phyloP scores from a whole-genome alignment of 2,888 invertebrate species.

The Melanotus villosus region DNA sequence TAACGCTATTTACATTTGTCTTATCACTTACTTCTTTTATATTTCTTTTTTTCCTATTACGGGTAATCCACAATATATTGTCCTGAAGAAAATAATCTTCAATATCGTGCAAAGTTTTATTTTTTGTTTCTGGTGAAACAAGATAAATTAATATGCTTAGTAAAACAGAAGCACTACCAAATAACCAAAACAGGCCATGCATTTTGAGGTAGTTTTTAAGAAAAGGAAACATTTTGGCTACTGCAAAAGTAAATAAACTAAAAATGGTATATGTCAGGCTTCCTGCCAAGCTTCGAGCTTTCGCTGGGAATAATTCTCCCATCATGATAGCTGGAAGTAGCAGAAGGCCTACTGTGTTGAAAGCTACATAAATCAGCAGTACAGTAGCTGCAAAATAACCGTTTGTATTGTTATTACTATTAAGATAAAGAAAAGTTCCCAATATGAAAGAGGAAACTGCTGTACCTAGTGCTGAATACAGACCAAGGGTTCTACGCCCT shows the following conservation, averaged over 20 bases:
- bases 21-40: too few relatives aligned
- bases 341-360: constrained; percentile 82
- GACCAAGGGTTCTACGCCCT: constrained; percentile 76
- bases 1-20: too few relatives aligned
- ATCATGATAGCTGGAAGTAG: constrained; percentile 83
- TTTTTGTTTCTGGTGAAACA: constrained; percentile 80
- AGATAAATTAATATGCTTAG: not conserved
- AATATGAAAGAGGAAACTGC: not conserved
- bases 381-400: constrained; percentile 68
- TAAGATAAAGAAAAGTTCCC: constrained; percentile 61
- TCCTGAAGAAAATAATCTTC: constrained; percentile 83
- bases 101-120: constrained; percentile 79
- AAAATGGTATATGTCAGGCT: constrained; percentile 81
- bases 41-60: constrained; percentile 62
- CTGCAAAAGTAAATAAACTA: constrained; percentile 77
- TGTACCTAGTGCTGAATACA: constrained; percentile 79
- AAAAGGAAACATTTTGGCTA: constrained; percentile 80
- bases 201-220: constrained; percentile 74
- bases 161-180: constrained; percentile 67
- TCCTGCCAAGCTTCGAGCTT: constrained; percentile 80
- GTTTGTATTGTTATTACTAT: constrained; percentile 60
- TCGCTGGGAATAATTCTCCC: constrained; percentile 81
- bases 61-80: constrained; percentile 75
- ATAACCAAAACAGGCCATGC: constrained; percentile 80
- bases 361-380: constrained; percentile 79